Evolutionary conservation across 2,888 invertebrate species (phyloP).

Genomic region (Sesia bembeciformis): DNA sequence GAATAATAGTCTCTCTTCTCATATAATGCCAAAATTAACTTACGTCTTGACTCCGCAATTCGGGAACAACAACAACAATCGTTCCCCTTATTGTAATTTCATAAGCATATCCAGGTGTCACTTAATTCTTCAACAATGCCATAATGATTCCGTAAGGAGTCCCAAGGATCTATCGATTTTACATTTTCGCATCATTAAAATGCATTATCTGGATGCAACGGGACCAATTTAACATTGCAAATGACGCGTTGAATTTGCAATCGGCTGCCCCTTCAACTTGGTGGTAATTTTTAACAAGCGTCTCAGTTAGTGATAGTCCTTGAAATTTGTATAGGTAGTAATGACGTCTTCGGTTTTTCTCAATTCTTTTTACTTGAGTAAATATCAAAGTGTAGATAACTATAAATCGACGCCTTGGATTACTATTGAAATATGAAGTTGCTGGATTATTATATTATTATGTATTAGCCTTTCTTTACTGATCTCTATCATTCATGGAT

Average conservation of each 20-base stretch:
- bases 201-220: slow-evolving; percentile 65
- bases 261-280: slow-evolving; percentile 31
- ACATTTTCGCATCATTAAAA: slow-evolving; percentile 74
- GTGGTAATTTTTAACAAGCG: slow-evolving; percentile 70
- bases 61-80: too few relatives aligned
- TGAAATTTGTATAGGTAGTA: slow-evolving; percentile 34
- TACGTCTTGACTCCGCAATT: too few relatives aligned
- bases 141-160: slow-evolving; percentile 37
- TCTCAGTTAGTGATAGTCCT: slow-evolving; percentile 45
- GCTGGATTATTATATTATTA: too few relatives aligned
- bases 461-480: too few relatives aligned
- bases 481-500: too few relatives aligned
- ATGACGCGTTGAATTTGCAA: slow-evolving; percentile 58
- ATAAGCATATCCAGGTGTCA: slow-evolving; percentile 36
- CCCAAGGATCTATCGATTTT: slow-evolving; percentile 43
- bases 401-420: too few relatives aligned
- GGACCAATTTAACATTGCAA: slow-evolving; percentile 65
- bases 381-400: too few relatives aligned
- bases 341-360: neutral
- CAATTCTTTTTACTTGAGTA: too few relatives aligned
- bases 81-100: slow-evolving; percentile 11
- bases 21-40: too few relatives aligned
- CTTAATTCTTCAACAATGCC: slow-evolving; percentile 36
- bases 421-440: too few relatives aligned
- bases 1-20: too few relatives aligned